phyloP scores from a whole-genome alignment of 2,888 invertebrate genomes.

The Euplagia quadripunctaria region DNA sequence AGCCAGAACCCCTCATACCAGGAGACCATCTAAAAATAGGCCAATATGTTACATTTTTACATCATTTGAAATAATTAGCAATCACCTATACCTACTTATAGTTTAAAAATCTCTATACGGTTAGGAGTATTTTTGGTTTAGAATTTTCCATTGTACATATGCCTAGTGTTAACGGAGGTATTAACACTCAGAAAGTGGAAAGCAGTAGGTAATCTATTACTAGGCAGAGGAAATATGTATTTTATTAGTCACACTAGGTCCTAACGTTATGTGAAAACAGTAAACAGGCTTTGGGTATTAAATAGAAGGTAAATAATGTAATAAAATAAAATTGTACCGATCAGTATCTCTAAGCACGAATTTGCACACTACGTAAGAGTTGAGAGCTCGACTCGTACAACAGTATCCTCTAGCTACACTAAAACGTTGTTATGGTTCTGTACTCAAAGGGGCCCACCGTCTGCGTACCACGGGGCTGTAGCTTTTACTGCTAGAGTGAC shows the following conservation, averaged over 20 bases:
- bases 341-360: conserved; percentile 1
- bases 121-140: neutral
- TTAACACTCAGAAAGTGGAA: neutral
- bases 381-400: neutral
- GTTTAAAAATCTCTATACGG: neutral
- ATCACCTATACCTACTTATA: neutral
- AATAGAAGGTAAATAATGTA: conserved; percentile 23
- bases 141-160: neutral
- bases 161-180: neutral
- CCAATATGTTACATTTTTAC: conserved; percentile 7
- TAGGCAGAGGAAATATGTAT: conserved; percentile 11
- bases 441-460: neutral
- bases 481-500: no score
- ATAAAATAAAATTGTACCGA: conserved; percentile 6
- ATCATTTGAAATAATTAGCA: neutral
- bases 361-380: conserved; percentile 4
- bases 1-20: conserved; percentile 82
- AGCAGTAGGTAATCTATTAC: conserved; percentile 9
- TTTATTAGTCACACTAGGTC: conserved; percentile 17
- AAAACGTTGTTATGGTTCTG: neutral
- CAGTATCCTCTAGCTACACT: neutral
- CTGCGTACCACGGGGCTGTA: neutral
- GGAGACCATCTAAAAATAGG: conserved; percentile 79
- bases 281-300: conserved; percentile 34
- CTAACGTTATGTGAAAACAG: conserved; percentile 25